Percentiles rank a stretch among this genome's conserved stretches.
These are phyloP conservation scores for Crambe crambe DNA, from an alignment of 37 sponge, comb jelly and placozoan genomes.

Conservation along the genomic window DNA sequence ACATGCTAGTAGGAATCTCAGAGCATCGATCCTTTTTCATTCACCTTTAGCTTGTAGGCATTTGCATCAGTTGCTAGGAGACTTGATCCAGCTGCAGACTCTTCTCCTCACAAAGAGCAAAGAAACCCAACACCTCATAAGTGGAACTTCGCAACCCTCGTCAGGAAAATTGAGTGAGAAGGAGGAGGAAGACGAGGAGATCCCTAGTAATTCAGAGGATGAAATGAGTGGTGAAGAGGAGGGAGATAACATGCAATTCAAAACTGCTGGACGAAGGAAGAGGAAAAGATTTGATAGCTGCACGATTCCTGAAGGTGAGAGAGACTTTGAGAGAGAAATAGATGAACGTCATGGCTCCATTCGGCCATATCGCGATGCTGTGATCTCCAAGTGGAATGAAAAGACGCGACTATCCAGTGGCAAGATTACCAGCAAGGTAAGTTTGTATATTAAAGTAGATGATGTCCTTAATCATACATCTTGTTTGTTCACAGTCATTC, in stretches of 20 bases:
- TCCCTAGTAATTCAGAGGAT: background rate
- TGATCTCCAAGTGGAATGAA: slow-evolving; percentile 71
- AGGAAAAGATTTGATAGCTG: background rate
- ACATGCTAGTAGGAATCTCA: background rate
- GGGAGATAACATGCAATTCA: background rate
- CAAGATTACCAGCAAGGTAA: slow-evolving; percentile 65
- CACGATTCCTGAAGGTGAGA: background rate
- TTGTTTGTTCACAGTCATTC: slow-evolving; percentile 34
- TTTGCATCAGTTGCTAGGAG: slow-evolving; percentile 28
- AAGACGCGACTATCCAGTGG: slow-evolving; percentile 59
- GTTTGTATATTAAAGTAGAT: background rate
- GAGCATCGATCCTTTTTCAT: background rate
- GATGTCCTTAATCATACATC: background rate
- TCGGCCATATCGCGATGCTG: slow-evolving; percentile 39
- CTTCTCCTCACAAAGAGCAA: slow-evolving; percentile 30
- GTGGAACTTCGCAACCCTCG: background rate
- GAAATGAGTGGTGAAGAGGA: background rate
- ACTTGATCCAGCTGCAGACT: slow-evolving; percentile 42
- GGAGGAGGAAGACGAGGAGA: slow-evolving; percentile 1
- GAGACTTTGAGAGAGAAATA: slow-evolving; percentile 36
- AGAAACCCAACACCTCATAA: background rate
- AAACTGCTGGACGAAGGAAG: slow-evolving; percentile 1
- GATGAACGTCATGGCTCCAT: slow-evolving; percentile 13
- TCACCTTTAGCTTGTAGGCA: slow-evolving; percentile 7
- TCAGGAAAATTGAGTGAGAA: slow-evolving; percentile 27